A percentile compares a stretch with the other conserved stretches of the same genome.
phyloP scores from a whole-genome alignment of 2,113 vertebrate genomes.

The Amphilophus citrinellus region DNA sequence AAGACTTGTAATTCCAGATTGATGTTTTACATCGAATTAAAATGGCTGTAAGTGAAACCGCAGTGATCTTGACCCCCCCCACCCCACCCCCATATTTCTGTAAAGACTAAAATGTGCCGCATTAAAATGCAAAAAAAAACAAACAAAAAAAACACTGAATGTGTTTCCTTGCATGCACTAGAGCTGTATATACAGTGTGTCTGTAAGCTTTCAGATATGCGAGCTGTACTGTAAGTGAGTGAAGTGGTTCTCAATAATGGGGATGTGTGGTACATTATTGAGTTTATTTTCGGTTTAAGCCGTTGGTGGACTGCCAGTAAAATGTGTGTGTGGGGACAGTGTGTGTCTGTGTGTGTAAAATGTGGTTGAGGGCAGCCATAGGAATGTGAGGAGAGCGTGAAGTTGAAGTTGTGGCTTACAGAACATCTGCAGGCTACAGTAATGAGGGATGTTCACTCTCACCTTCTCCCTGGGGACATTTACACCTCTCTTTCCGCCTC shows the following conservation, averaged over 20 bases:
- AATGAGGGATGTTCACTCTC: conserved; percentile 66
- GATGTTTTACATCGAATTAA: conserved; percentile 38
- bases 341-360: conserved; percentile 14
- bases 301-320: conserved; percentile 62
- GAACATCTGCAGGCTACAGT: conserved; percentile 58
- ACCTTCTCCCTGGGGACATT: conserved; percentile 63
- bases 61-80: background rate
- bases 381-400: conserved; percentile 57
- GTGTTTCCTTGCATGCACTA: conserved; percentile 58
- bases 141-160: conserved; percentile 24
- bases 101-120: conserved; percentile 52
- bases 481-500: conserved; percentile 32
- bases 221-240: conserved; percentile 53
- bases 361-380: conserved; percentile 51
- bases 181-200: conserved; percentile 62
- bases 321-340: conserved; percentile 17
- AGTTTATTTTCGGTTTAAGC: conserved; percentile 56
- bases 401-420: conserved; percentile 60
- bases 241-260: conserved; percentile 62
- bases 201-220: conserved; percentile 28
- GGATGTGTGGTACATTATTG: conserved; percentile 50
- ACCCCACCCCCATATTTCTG: background rate
- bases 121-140: conserved; percentile 33
- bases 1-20: conserved; percentile 35
- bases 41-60: conserved; percentile 47